These are phyloP conservation scores for Macrotrachela quadricornifera DNA, from an alignment of 1,140 invertebrate genomes.

Conservation along the genomic window DNA sequence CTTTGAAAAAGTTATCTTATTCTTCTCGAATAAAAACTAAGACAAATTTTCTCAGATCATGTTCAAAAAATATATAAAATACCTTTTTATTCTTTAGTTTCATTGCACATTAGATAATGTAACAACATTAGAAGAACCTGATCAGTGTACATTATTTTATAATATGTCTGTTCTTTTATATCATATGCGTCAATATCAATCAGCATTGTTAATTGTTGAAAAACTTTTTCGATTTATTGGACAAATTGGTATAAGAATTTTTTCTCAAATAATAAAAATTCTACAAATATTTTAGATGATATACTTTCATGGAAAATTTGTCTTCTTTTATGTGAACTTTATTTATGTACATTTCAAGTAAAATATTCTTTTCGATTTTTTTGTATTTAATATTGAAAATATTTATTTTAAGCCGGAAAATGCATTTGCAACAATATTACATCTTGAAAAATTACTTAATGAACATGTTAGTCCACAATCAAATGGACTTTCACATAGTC, in stretches of 20 bases:
- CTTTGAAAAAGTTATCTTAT: too few species aligned
- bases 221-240: slow-evolving; percentile 32
- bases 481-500: too few species aligned
- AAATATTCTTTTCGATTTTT: not conserved
- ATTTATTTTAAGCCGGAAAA: slow-evolving; percentile 35
- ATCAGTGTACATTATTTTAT: slow-evolving; percentile 47
- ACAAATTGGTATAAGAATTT: too few species aligned
- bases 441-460: slow-evolving; percentile 39
- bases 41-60: too few species aligned
- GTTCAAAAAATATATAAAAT: too few species aligned
- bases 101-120: too few species aligned
- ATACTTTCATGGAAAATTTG: slow-evolving; percentile 42
- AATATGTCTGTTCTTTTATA: slow-evolving; percentile 62
- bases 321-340: slow-evolving; percentile 47
- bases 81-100: too few species aligned
- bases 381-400: not conserved
- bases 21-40: too few species aligned
- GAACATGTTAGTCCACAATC: too few species aligned
- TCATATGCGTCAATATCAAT: slow-evolving; percentile 51
- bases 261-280: too few species aligned
- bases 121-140: slow-evolving; percentile 38
- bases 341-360: slow-evolving; percentile 39
- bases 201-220: slow-evolving; percentile 48
- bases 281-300: slow-evolving; percentile 35
- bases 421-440: slow-evolving; percentile 41